Base-by-base conservation (phyloP, 2,888 invertebrate genomes). In the Protodeltote pygarga region DNA sequence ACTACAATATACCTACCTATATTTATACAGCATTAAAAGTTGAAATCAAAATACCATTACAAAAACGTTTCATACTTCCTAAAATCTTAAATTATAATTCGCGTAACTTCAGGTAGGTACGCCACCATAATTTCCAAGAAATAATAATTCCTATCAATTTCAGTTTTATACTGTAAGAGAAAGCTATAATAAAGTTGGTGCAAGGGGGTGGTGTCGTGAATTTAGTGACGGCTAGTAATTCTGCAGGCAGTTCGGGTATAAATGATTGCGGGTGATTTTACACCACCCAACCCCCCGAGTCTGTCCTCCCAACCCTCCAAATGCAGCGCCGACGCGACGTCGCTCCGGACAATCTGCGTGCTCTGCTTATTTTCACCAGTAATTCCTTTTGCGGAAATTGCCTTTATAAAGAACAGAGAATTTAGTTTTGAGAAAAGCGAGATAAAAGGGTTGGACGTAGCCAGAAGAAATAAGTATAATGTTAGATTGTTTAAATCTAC, bases 241-340 rank as follows among this genome's bases (percentile, higher is more conserved):
- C 87, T 78, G 83, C 85, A 88, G 89, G 89, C 90, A 89, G 89
- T 91, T 91, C 86, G 89, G 89, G 87, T 90, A 91, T 90, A 92
- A 91, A 91, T 91, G 90, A 92, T 91, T 89, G 91, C 83, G 91
- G 91, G 91, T 90, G 91, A 91, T 90, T 90, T 90, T 90, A 85
- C 87, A 87, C 87, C 87, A 83, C 89, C 89, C 85, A 71, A 69
- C 77, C 75, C 77, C 78, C 73, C 73, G 58, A 75, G 83, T 82
- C 83, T 83, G 81, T 81, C 81, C 77, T 80, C 83, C 73, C 65
- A 69, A 71, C 76, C 81, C 73, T 83, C 83, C 83, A 77, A 84
- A 87, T 87, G 89, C 89, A 89, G 80, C 83, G 86, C 84, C 86
- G 85, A 83, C 81, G 83, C 88, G 87, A 86, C 89, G 88, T 85